Percentiles rank a stretch among this genome's conserved stretches.
These are phyloP conservation scores for Alfaro cultratus DNA, from an alignment of 2,797 vertebrate genomes.

Conservation along the genomic window DNA sequence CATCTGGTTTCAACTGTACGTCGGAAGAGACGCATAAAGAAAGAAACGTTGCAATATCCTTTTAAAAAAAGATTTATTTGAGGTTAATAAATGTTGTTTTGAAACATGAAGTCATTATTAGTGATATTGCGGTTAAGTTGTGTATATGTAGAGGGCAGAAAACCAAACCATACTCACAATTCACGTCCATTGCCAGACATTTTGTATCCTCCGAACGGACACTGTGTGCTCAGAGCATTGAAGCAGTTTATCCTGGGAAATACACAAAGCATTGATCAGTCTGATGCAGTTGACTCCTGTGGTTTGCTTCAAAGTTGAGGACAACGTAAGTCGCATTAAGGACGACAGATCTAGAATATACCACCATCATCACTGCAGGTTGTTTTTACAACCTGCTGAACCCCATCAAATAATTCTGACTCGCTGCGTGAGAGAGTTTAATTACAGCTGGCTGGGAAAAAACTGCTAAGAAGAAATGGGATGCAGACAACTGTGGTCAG, in stretches of 20 bases:
- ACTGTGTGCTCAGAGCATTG: constrained; percentile 97
- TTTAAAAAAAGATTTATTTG: constrained; percentile 42
- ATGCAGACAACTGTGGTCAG: neutral
- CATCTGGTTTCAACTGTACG: constrained; percentile 11
- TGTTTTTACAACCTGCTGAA: constrained; percentile 37
- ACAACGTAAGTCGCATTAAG: constrained; percentile 31
- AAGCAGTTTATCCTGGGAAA: constrained; percentile 97
- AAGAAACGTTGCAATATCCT: constrained; percentile 40
- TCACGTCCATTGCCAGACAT: constrained; percentile 99
- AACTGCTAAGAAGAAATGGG: neutral
- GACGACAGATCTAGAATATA: constrained; percentile 29
- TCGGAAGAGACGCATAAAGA: constrained; percentile 9
- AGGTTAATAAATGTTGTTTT: constrained; percentile 54
- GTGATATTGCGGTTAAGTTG: constrained; percentile 49
- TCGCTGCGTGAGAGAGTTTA: constrained; percentile 12
- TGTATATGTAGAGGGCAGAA: constrained; percentile 45
- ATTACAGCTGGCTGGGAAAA: constrained; percentile 9
- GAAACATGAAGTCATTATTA: constrained; percentile 58
- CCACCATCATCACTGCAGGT: constrained; percentile 2
- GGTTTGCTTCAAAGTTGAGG: constrained; percentile 31
- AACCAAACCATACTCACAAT: constrained; percentile 89
- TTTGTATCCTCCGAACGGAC: constrained; percentile 99
- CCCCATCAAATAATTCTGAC: constrained; percentile 33
- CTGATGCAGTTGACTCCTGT: constrained; percentile 34
- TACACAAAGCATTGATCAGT: constrained; percentile 73